Conservation (phyloP, 2,797 vertebrate species). For the Urocyon cinereoargenteus region DNA sequence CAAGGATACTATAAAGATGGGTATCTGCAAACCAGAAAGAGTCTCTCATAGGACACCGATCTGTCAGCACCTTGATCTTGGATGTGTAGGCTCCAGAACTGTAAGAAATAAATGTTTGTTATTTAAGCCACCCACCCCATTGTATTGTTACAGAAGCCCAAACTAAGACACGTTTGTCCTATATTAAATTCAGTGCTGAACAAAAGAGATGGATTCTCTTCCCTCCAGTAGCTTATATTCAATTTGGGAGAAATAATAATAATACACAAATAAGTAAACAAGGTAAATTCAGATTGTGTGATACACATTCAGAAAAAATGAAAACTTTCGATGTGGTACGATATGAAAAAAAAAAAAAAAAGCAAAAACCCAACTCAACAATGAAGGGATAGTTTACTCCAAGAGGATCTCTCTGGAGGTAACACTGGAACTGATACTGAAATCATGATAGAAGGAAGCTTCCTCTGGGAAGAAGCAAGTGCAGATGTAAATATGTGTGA, state of each 20-base stretch:
- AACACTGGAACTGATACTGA: not conserved
- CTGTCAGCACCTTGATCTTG: not conserved
- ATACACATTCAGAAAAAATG: not conserved
- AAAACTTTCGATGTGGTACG: not conserved
- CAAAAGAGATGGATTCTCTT: rapidly evolving
- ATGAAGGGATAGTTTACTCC: not conserved
- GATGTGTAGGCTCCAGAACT: not conserved
- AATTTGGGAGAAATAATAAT: not conserved
- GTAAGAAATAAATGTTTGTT: not conserved
- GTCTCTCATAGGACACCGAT: not conserved
- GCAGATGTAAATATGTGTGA: not conserved
- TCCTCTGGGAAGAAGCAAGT: not conserved
- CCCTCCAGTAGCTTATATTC: not conserved
- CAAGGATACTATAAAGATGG: not conserved
- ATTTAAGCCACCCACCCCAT: not conserved
- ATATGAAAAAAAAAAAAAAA: not conserved
- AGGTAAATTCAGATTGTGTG: not conserved
- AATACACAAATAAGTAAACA: not conserved
- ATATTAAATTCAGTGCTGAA: not conserved
- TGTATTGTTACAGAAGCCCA: not conserved
- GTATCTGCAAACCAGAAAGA: too few species aligned
- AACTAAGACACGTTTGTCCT: not conserved
- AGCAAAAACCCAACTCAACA: not conserved
- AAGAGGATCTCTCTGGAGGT: not conserved
- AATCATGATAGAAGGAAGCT: not conserved